Evolutionary conservation across 64 coral and sea anemone genomes (phyloP).

Genomic region (Dendronephthya gigantea): DNA sequence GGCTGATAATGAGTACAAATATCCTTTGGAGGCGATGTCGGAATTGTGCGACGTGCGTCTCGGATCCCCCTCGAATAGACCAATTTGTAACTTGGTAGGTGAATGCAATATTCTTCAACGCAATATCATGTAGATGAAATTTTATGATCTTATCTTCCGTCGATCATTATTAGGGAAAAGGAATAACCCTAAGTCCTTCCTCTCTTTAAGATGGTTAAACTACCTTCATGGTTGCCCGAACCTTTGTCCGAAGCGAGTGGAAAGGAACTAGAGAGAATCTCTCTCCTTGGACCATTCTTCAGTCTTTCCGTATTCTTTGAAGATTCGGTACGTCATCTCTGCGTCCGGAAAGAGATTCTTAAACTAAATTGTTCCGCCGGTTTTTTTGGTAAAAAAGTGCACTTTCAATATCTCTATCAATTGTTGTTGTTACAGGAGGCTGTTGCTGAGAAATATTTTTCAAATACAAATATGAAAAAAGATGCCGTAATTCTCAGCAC

Average conservation of each 20-base stretch:
- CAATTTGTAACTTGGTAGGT: conserved; percentile 91
- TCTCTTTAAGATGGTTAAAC: conserved; percentile 47
- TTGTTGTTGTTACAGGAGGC: conserved; percentile 46
- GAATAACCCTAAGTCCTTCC: too few relatives aligned
- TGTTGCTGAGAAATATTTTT: conserved; percentile 73
- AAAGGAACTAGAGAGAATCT: conserved; percentile 71
- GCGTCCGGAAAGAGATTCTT: too few relatives aligned
- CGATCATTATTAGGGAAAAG: too few relatives aligned
- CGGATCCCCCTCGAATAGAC: conserved; percentile 48
- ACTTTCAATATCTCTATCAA: too few relatives aligned
- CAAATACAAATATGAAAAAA: conserved; percentile 42
- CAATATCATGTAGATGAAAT: too few relatives aligned
- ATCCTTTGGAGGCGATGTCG: conserved; percentile 54
- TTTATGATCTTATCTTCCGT: too few relatives aligned
- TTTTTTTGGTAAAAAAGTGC: too few relatives aligned
- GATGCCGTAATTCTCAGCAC: conserved; percentile 58
- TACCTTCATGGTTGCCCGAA: conserved; percentile 64
- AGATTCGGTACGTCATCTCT: conserved; percentile 66
- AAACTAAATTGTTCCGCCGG: too few relatives aligned
- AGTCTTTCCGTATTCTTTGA: conserved; percentile 78
- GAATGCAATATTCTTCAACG: not conserved
- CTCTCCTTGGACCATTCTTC: conserved; percentile 84
- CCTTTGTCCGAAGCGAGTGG: conserved; percentile 71
- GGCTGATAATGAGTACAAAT: conserved; percentile 57
- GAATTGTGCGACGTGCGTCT: conserved; percentile 65